A percentile compares a stretch with the other conserved stretches of the same genome.
These are phyloP conservation scores for Piliocolobus tephrosceles DNA, from an alignment of 2,113 vertebrate genomes.

Conservation along the genomic window DNA sequence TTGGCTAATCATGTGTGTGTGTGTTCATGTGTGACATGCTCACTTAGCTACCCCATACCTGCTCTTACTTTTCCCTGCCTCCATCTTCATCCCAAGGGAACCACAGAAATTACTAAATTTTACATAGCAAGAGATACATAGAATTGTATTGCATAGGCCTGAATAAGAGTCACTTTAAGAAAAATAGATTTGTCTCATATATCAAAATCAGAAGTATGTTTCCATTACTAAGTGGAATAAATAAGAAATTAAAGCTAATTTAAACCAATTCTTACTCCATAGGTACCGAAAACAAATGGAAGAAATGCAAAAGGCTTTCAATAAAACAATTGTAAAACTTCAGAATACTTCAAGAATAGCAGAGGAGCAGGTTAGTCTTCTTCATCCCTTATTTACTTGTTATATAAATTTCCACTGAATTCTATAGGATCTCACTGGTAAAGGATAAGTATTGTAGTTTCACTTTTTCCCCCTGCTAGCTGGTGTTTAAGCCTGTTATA, in stretches of 20 bases:
- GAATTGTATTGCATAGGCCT: not conserved
- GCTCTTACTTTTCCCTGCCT: not conserved
- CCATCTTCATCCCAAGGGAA: not conserved
- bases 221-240: conserved; percentile 41
- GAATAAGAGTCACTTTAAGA: not conserved
- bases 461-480: not conserved
- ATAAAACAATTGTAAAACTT: conserved; percentile 98
- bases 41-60: not conserved
- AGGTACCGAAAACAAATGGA: conserved; percentile 99
- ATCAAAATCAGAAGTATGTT: conserved; percentile 22
- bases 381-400: conserved; percentile 31
- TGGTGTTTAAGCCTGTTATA: not conserved
- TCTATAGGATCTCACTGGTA: not conserved
- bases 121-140: not conserved
- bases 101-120: not conserved
- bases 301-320: conserved; percentile 99
- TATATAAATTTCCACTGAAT: not conserved
- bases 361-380: conserved; percentile 92
- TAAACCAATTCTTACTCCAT: conserved; percentile 52
- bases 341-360: conserved; percentile 98
- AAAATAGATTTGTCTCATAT: conserved; percentile 1
- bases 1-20: not conserved
- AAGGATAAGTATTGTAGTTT: not conserved
- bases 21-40: not conserved
- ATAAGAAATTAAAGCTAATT: conserved; percentile 42